These are phyloP conservation scores for Fistularia commersonii DNA, from an alignment of 2,797 vertebrate genomes.

Conservation along the genomic window DNA sequence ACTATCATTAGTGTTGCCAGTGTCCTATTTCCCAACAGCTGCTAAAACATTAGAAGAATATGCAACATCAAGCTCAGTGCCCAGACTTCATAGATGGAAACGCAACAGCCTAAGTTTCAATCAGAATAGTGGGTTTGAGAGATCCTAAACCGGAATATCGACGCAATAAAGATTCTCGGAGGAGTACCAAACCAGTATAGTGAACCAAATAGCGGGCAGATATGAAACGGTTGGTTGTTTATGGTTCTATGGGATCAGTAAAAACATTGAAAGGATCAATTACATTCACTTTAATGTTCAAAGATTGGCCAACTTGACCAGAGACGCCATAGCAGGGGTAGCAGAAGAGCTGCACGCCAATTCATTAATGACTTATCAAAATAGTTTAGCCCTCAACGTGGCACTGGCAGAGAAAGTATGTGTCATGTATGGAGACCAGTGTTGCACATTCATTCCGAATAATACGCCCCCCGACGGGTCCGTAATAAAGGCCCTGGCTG, in stretches of 20 bases:
- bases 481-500: neutral
- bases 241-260: too few relatives aligned
- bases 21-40: too few relatives aligned
- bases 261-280: neutral
- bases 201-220: neutral
- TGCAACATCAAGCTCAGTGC: too few relatives aligned
- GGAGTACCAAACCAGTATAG: neutral
- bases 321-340: neutral
- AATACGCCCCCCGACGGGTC: neutral
- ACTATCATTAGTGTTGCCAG: too few relatives aligned
- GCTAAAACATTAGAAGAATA: too few relatives aligned
- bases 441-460: neutral
- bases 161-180: neutral
- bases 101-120: too few relatives aligned
- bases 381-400: neutral
- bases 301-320: neutral
- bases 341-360: neutral
- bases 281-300: neutral
- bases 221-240: neutral
- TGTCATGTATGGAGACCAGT: neutral
- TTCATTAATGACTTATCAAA: neutral
- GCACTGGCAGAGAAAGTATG: neutral
- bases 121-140: too few relatives aligned
- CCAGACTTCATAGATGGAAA: too few relatives aligned
- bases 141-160: too few relatives aligned